These are phyloP conservation scores for Halcyon malimbica DNA, from an alignment of 2,113 vertebrate genomes.

Conservation along the genomic window DNA sequence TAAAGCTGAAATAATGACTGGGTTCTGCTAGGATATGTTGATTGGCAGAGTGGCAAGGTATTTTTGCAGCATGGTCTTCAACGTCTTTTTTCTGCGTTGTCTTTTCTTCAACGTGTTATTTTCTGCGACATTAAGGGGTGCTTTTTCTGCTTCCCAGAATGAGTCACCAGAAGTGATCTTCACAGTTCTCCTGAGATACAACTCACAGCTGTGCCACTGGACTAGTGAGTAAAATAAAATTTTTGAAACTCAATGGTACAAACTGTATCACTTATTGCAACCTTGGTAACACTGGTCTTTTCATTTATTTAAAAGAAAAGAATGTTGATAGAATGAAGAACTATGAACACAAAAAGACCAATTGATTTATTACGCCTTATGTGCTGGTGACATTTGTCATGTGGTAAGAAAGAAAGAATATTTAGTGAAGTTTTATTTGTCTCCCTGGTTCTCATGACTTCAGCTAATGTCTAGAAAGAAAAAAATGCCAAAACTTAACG, in stretches of 20 bases:
- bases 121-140: not conserved
- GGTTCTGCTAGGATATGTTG: not conserved
- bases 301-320: constrained; percentile 1
- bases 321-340: not conserved
- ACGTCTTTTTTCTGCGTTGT: not conserved
- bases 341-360: not conserved
- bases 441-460: constrained; percentile 22
- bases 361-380: constrained; percentile 39
- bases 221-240: not conserved
- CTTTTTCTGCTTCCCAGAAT: not conserved
- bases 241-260: not conserved
- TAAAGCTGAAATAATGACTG: not conserved
- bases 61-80: not conserved
- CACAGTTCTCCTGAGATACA: not conserved
- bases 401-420: constrained; percentile 43
- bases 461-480: not conserved
- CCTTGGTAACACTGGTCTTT: not conserved
- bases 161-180: not conserved
- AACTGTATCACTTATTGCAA: not conserved
- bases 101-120: not conserved
- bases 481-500: not conserved
- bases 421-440: constrained; percentile 21
- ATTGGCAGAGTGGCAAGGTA: not conserved
- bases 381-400: constrained; percentile 36
- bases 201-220: not conserved